These are phyloP conservation scores for Microtus oregoni DNA, from an alignment of 2,113 vertebrate genomes.

Conservation along the genomic window DNA sequence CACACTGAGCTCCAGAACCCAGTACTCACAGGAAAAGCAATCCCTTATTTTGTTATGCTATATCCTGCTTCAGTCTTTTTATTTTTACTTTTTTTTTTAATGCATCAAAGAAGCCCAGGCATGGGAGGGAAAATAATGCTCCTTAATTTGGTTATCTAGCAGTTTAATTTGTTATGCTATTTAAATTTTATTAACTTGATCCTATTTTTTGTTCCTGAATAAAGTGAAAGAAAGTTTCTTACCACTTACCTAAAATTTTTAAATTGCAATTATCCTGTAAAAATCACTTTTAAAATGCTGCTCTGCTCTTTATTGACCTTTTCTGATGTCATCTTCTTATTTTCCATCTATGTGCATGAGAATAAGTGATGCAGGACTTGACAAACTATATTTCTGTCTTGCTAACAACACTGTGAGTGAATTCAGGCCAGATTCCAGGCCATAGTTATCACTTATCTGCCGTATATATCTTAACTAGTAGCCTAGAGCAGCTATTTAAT, in stretches of 20 bases:
- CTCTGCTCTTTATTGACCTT: not conserved
- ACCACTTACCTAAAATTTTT: not conserved
- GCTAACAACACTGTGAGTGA: not conserved
- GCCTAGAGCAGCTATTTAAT: not conserved
- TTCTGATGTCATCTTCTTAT: not conserved
- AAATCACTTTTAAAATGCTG: not conserved
- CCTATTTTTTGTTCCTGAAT: not conserved
- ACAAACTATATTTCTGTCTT: not conserved
- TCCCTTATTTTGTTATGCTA: accelerated
- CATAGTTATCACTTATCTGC: not conserved
- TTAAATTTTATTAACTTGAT: not conserved
- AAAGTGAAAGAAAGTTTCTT: not conserved
- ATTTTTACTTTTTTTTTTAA: not conserved
- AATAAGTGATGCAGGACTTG: not conserved
- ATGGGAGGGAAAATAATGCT: not conserved
- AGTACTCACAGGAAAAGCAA: not conserved
- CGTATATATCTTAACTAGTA: not conserved
- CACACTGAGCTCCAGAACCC: accelerated
- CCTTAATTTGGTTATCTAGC: not conserved
- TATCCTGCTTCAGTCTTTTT: not conserved
- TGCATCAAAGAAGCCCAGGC: not conserved
- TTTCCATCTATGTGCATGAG: not conserved
- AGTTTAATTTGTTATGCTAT: not conserved
- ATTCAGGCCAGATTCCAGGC: not conserved
- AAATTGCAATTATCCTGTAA: not conserved